Conservation (phyloP, 2,888 invertebrate species). For the Eupeodes luniger region DNA sequence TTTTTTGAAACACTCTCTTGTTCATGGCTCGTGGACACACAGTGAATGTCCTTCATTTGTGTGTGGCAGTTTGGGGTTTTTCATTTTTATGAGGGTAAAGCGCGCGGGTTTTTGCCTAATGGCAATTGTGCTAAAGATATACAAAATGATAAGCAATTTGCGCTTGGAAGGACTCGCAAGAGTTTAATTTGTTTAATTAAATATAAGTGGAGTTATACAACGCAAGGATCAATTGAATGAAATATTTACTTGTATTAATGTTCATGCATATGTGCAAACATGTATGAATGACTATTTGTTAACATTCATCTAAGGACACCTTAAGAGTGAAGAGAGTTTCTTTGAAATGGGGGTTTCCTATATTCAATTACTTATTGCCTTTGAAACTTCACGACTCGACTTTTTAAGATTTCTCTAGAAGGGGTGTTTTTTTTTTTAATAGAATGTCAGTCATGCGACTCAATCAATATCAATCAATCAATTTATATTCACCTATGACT, state of each 20-base stretch:
- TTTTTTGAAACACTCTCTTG: conserved; percentile 41
- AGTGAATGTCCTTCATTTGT: conserved; percentile 71
- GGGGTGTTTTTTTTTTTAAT: background rate
- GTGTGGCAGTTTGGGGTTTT: conserved; percentile 53
- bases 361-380: background rate
- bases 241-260: background rate
- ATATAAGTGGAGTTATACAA: conserved; percentile 37
- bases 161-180: conserved; percentile 58
- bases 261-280: background rate
- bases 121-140: conserved; percentile 65
- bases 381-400: conserved; percentile 25
- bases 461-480: conserved; percentile 21
- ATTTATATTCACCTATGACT: conserved; percentile 32
- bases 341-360: background rate
- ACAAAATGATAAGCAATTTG: conserved; percentile 70
- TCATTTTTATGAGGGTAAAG: conserved; percentile 56
- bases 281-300: conserved; percentile 1
- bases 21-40: conserved; percentile 69
- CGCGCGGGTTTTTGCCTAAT: conserved; percentile 44
- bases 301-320: background rate
- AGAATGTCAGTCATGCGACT: background rate
- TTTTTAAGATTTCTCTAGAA: background rate
- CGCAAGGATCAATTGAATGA: conserved; percentile 48
- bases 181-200: conserved; percentile 75
- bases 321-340: background rate